A percentile compares a stretch with the other conserved stretches of the same genome.
These are phyloP conservation scores for Onychomys torridus DNA, from an alignment of 2,797 vertebrate species.

Conservation along the genomic window DNA sequence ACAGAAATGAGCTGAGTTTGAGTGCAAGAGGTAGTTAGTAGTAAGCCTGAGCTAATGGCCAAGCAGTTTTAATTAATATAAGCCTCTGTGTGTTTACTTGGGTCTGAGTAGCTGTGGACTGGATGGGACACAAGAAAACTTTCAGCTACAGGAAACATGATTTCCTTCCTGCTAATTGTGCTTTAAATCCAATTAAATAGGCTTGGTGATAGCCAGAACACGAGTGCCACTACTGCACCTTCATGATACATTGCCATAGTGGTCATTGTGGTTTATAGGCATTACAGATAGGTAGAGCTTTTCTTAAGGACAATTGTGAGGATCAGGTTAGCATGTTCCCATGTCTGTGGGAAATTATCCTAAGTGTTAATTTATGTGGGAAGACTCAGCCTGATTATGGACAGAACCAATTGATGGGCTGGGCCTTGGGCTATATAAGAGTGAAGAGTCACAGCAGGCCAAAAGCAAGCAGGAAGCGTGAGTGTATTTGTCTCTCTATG, in stretches of 20 bases:
- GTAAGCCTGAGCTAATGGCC: no score
- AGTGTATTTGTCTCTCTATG: neutral
- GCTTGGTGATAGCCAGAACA: neutral
- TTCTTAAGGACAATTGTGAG: neutral
- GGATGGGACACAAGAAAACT: no score
- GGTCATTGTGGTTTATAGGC: neutral
- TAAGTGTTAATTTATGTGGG: neutral
- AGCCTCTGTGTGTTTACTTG: no score
- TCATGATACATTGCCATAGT: neutral
- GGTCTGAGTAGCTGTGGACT: no score
- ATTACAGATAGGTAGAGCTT: neutral
- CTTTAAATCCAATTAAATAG: neutral
- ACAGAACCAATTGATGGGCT: neutral
- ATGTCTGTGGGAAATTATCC: neutral
- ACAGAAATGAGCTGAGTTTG: no score
- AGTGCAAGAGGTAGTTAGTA: no score
- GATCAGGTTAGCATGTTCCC: neutral
- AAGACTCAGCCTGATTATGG: neutral
- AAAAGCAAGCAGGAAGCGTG: neutral
- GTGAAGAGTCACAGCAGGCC: neutral
- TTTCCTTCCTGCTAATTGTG: no score
- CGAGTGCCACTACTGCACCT: no score
- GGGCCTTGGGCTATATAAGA: neutral
- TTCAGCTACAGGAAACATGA: neutral
- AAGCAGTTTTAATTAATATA: no score